Evolutionary conservation across 2,888 invertebrate species (phyloP), one percentile per base, ranked within the genome.

Genomic region (Thymelicus sylvestris): DNA sequence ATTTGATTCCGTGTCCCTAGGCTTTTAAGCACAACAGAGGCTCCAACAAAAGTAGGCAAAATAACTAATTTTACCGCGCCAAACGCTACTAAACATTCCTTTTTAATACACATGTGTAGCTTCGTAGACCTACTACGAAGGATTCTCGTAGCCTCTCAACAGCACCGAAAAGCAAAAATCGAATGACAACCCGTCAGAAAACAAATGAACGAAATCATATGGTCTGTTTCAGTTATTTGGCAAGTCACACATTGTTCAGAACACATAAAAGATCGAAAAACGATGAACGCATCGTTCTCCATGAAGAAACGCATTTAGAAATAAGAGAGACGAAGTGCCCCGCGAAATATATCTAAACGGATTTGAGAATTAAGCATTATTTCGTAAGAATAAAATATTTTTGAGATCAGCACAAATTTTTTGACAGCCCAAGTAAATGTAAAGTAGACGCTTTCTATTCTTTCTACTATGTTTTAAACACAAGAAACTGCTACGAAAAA

Each of bases 131-230:
- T 13, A 59, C 68, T 62, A 62, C 62, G 68, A 55, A 68, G 55
- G 55, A 69, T 57, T 59, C 15, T 64, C 57, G 65, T 50, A 65
- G 70, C 24, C n/a, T 7, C 38, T 38, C n/a, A 12, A 0, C 13
- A 44, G 59, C 60, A 44, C 10, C 13, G 73, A 88, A 89, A 88
- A 89, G 82, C 77, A 85, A 89, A 90, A 83, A 80, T 84, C 77
- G 81, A 88, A 89, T 83, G 83, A 82, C 83, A 79, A 55, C 78
- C 81, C 75, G 86, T 87, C 88, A 89, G 78, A 86, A 85, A 92
- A 93, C 91, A 93, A 93, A 85, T 89, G 92, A 92, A 92, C 74
- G 73, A 83, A 90, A 93, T 90, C 93, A 93, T 92, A 93, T 93
- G 93, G 86, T 91, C 83, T 81, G 84, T 88, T 88, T 89, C 87